phyloP scores from a whole-genome alignment of 2,797 vertebrate species.

The Melanotaenia boesemani region DNA sequence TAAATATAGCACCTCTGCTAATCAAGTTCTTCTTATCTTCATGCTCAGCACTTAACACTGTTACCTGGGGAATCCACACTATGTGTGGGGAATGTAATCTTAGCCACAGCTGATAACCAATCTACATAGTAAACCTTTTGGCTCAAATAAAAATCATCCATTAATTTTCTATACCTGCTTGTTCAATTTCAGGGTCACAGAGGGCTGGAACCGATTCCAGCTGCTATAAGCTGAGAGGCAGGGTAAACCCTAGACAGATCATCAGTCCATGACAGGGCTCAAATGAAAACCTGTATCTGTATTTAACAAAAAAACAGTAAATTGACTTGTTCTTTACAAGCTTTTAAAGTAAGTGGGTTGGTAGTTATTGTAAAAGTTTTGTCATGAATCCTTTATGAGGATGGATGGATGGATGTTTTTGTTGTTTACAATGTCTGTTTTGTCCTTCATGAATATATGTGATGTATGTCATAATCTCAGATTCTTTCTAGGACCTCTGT shows the following conservation, averaged over 20 bases:
- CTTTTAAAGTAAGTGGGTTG: too few species aligned
- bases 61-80: constrained; percentile 76
- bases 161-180: constrained; percentile 11
- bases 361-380: not conserved
- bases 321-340: too few species aligned
- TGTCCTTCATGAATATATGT: not conserved
- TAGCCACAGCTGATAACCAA: constrained; percentile 53
- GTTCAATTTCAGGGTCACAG: not conserved
- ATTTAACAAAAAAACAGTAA: too few species aligned
- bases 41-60: constrained; percentile 68
- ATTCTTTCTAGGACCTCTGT: not conserved
- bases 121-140: constrained; percentile 15
- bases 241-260: too few species aligned
- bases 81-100: constrained; percentile 69
- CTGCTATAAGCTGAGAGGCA: not conserved
- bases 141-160: constrained; percentile 22
- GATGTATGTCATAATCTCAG: not conserved
- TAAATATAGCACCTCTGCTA: constrained; percentile 75
- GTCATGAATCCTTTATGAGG: not conserved
- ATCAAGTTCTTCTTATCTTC: constrained; percentile 76
- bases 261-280: too few species aligned
- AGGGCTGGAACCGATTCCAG: not conserved
- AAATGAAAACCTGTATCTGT: too few species aligned
- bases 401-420: not conserved
- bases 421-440: not conserved